A percentile compares a stretch with the other conserved stretches of the same genome.
Evolutionary conservation across 2,113 vertebrate genomes (phyloP).

Genomic region (Scytalopus superciliaris): DNA sequence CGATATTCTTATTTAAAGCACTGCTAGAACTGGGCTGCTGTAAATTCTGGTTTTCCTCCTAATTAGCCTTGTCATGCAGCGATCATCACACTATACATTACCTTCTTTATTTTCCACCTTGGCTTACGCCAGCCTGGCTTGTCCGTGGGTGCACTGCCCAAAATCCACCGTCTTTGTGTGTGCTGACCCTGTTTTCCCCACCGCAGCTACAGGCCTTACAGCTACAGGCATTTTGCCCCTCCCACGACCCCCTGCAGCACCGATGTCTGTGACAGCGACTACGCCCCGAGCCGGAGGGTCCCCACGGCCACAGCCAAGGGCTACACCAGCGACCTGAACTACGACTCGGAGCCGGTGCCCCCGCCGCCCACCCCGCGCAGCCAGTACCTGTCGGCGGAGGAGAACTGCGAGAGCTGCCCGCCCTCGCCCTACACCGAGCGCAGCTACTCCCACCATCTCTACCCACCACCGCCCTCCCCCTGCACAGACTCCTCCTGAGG

Average conservation of each 20-base stretch:
- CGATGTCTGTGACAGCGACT: slow-evolving; percentile 96
- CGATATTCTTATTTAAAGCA: slow-evolving; percentile 1
- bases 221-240: slow-evolving; percentile 94
- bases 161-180: rapidly evolving
- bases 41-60: not conserved
- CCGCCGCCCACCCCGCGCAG: slow-evolving; percentile 93
- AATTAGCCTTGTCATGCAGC: not conserved
- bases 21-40: slow-evolving; percentile 32
- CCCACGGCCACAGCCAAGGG: slow-evolving; percentile 77
- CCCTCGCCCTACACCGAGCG: slow-evolving; percentile 95
- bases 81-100: not conserved
- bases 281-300: slow-evolving; percentile 86
- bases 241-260: slow-evolving; percentile 98
- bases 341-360: slow-evolving; percentile 95
- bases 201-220: slow-evolving; percentile 90
- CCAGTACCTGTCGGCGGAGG: slow-evolving; percentile 96
- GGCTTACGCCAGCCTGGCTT: rapidly evolving
- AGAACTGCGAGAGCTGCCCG: slow-evolving; percentile 97
- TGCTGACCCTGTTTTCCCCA: not conserved
- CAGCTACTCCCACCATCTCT: slow-evolving; percentile 96
- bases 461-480: slow-evolving; percentile 92
- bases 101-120: not conserved
- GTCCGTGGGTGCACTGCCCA: rapidly evolving
- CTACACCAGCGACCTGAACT: slow-evolving; percentile 95
- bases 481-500: slow-evolving; percentile 97